Evolutionary conservation across 2,113 vertebrate species (phyloP), one percentile per base, ranked within the genome.

Genomic region (Muscicapa adusta): DNA sequence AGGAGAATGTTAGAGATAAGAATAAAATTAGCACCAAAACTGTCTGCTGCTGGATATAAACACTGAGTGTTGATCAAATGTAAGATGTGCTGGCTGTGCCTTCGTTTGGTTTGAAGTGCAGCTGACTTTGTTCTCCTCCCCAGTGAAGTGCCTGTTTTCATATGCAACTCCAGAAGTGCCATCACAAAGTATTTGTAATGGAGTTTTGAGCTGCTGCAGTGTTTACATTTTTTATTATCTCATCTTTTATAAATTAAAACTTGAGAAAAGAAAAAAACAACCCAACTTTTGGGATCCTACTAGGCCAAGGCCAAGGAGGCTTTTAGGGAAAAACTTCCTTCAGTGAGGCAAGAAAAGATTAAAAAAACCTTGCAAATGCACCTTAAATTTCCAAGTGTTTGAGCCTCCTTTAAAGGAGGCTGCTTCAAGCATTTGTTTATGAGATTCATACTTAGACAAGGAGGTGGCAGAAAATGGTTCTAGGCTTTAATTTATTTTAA

Each of bases 81-180:
- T 56, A 34, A 76, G 67, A 50, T 20, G 77, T 20, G 8, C 81
- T 67, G 94, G 28, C 51, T 63, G 88, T 74, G 57, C 81, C 73
- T 89, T 18, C 2, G 0, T 61, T 79, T 91, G 62, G 86, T 96
- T 88, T 93, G 95, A 94, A 82, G 74, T 43, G 36, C 33, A 74
- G 60, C 43, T 88, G 92, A 66, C 89, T 91, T 70, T 83, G 43
- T 90, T 96, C 91, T 94, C 34, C 51, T 85, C 60, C 67, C 18
- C 54, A 62, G 47, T 58, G 87, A 87, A 94, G 74, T 54, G 50
- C 36, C 54, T 9, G 1, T 83, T 89, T 89, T 81, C 70, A 38
- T 63, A 50, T 70, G 62, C 56, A 77, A 0, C 63, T 76, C 85
- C 82, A 89, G 63, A 60, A 83, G 17, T 38, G 68, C n/a, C 16